Conservation (phyloP, 1,140 invertebrate species). For the Drosophila varians region DNA sequence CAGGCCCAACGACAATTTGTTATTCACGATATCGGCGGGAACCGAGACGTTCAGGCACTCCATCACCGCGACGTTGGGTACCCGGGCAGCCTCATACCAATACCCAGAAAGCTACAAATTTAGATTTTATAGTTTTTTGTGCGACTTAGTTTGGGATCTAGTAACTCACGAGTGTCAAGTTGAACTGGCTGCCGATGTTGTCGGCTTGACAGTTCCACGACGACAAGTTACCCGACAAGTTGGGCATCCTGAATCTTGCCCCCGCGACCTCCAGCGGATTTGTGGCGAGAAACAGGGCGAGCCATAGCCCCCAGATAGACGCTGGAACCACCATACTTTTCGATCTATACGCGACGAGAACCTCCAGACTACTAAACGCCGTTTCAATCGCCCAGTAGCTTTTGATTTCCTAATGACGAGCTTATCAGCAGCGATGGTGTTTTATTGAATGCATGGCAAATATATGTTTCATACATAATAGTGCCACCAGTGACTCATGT, state of each 20-base stretch:
- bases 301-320: neutral
- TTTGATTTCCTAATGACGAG: conserved; percentile 4
- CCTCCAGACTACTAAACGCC: conserved; percentile 7
- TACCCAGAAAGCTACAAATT: conserved; percentile 29
- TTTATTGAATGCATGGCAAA: neutral
- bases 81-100: conserved; percentile 49
- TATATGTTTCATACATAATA: neutral
- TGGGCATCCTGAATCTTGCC: conserved; percentile 1
- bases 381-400: neutral
- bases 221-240: neutral
- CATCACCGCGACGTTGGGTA: conserved; percentile 28
- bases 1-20: conserved; percentile 19
- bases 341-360: conserved; percentile 1
- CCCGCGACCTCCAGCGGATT: neutral
- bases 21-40: neutral
- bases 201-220: conserved; percentile 5
- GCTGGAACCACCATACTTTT: conserved; percentile 1
- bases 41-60: conserved; percentile 46
- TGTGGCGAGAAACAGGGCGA: neutral
- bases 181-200: neutral
- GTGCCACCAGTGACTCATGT: neutral
- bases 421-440: conserved; percentile 15
- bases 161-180: conserved; percentile 32
- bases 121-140: neutral
- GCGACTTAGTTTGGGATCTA: neutral